phyloP scores from a whole-genome alignment of 2,797 vertebrate species.

The Linurgus olivaceus region DNA sequence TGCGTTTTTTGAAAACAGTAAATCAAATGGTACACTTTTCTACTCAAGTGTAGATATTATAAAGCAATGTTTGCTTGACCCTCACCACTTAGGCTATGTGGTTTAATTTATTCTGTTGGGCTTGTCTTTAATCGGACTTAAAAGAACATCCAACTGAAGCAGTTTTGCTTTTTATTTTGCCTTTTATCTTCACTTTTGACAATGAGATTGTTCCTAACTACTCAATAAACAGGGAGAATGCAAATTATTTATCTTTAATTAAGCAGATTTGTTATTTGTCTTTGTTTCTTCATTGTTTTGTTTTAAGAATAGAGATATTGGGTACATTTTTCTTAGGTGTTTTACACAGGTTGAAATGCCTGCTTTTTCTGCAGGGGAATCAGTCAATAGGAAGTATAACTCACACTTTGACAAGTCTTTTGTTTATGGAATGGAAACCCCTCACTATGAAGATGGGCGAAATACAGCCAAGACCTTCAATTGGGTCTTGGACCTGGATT shows the following conservation, averaged over 20 bases:
- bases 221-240: not conserved
- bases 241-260: not conserved
- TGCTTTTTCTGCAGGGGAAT: conserved; percentile 59
- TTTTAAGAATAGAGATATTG: not conserved
- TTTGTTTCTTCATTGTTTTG: not conserved
- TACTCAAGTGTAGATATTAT: not conserved
- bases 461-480: conserved; percentile 71
- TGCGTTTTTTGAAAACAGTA: not conserved
- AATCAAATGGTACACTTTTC: not conserved
- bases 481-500: conserved; percentile 78
- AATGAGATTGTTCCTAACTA: not conserved
- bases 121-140: not conserved
- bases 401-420: conserved; percentile 69
- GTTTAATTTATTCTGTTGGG: not conserved
- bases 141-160: not conserved
- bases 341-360: not conserved
- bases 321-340: not conserved
- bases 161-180: not conserved
- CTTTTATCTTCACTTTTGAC: not conserved
- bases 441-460: conserved; percentile 82
- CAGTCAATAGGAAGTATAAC: conserved; percentile 83
- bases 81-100: not conserved
- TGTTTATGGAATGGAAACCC: conserved; percentile 80
- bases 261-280: not conserved
- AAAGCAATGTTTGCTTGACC: not conserved